phyloP scores from a whole-genome alignment of 2,888 invertebrate species.

The Pemphredon lugubris region DNA sequence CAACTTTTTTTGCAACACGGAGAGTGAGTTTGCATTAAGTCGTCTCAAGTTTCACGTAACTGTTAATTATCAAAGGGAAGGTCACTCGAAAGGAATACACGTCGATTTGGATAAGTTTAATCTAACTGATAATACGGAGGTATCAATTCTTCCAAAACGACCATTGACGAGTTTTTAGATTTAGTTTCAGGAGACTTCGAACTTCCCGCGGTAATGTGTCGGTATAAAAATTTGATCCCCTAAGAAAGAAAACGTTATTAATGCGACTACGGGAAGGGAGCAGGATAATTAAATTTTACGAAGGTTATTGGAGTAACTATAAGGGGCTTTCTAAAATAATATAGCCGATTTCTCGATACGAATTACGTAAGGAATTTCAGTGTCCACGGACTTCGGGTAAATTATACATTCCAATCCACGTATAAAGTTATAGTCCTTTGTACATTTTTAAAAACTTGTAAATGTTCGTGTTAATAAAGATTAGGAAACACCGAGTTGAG shows the following conservation, averaged over 20 bases:
- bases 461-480: background rate
- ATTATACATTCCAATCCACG: constrained; percentile 35
- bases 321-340: constrained; percentile 40
- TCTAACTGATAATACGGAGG: background rate
- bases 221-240: constrained; percentile 18
- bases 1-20: constrained; percentile 12
- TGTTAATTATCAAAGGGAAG: background rate
- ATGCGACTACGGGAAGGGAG: too few relatives aligned
- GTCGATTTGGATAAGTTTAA: constrained; percentile 18
- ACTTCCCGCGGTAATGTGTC: background rate
- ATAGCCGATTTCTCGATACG: constrained; percentile 24
- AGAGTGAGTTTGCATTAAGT: constrained; percentile 6
- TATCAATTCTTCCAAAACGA: constrained; percentile 7
- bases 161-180: constrained; percentile 9
- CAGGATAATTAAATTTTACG: too few relatives aligned
- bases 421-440: constrained; percentile 53
- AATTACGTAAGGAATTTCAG: constrained; percentile 9
- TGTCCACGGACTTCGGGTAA: constrained; percentile 34
- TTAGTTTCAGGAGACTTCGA: background rate
- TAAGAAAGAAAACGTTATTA: too few relatives aligned
- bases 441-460: constrained; percentile 28
- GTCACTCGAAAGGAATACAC: background rate
- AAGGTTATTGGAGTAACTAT: too few relatives aligned
- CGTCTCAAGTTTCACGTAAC: constrained; percentile 3
- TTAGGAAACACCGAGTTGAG: background rate